A percentile compares a stretch with the other conserved stretches of the same genome.
Conservation (phyloP, 2,797 vertebrate genomes). For the Glossophaga mutica region DNA sequence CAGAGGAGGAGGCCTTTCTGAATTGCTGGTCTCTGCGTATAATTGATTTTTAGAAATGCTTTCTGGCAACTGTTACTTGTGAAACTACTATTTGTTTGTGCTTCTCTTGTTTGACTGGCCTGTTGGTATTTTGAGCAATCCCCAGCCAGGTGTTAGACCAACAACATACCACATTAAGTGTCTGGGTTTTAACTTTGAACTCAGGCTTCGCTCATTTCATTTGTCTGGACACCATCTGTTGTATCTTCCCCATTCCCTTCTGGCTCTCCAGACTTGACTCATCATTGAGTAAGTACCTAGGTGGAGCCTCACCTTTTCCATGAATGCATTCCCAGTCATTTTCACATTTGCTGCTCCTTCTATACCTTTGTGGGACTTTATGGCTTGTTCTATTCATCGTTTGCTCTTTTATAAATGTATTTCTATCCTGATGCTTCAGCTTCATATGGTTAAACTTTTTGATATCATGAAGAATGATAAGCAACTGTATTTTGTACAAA, state of each 20-base stretch:
- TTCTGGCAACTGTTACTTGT: neutral
- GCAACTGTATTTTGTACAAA: neutral
- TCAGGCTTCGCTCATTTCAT: neutral
- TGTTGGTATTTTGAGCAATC: neutral
- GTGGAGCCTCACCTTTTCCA: neutral
- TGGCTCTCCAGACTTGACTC: neutral
- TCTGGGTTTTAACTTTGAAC: neutral
- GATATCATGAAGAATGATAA: neutral
- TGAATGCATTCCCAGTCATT: neutral
- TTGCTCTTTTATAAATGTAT: neutral
- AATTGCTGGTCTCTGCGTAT: neutral
- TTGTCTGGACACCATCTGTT: neutral
- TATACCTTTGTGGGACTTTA: neutral
- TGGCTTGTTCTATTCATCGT: neutral
- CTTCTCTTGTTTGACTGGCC: neutral
- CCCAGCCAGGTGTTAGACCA: neutral
- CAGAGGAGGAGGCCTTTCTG: neutral
- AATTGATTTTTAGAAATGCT: neutral
- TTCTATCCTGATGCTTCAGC: neutral
- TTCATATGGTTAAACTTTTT: neutral
- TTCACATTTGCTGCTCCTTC: neutral
- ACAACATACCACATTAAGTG: neutral
- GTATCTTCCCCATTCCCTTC: neutral
- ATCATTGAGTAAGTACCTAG: neutral
- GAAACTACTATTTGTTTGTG: neutral